These are phyloP conservation scores for Drosophila rufa DNA, from an alignment of 1,140 invertebrate genomes.

Conservation along the genomic window DNA sequence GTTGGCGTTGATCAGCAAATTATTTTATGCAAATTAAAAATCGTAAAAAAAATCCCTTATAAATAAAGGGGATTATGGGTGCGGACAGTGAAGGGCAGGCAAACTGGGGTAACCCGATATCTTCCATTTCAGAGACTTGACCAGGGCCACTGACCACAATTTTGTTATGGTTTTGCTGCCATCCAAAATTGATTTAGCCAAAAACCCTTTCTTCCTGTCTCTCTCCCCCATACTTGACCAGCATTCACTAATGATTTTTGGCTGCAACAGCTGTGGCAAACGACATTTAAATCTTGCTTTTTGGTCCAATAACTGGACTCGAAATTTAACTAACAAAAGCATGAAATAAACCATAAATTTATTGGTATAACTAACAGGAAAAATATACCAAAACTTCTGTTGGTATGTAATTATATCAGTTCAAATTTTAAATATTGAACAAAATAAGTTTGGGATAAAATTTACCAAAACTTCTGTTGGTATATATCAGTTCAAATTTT, in stretches of 20 bases:
- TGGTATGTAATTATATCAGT: neutral
- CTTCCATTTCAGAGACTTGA: constrained; percentile 13
- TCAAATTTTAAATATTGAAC: neutral
- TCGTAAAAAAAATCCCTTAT: constrained; percentile 27
- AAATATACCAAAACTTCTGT: neutral
- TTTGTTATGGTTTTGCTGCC: constrained; percentile 45
- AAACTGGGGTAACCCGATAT: constrained; percentile 16
- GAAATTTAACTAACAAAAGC: neutral
- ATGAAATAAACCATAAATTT: neutral
- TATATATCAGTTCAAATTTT: neutral
- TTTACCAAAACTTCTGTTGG: neutral
- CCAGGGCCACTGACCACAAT: constrained; percentile 43
- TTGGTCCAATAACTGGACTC: neutral
- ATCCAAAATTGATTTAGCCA: constrained; percentile 56
- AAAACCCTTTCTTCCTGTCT: constrained; percentile 5
- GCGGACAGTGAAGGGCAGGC: neutral
- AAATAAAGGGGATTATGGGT: constrained; percentile 37
- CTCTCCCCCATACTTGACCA: neutral
- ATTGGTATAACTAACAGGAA: too few relatives aligned
- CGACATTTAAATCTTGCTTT: constrained; percentile 68
- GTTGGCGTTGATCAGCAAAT: constrained; percentile 53
- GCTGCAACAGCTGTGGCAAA: constrained; percentile 69
- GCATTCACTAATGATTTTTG: constrained; percentile 40
- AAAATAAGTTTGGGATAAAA: neutral
- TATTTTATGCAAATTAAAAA: constrained; percentile 58